Percentiles rank a stretch among this genome's conserved stretches.
Evolutionary conservation across 1,140 invertebrate species (phyloP).

Genomic region (Drosophila bifasciata): DNA sequence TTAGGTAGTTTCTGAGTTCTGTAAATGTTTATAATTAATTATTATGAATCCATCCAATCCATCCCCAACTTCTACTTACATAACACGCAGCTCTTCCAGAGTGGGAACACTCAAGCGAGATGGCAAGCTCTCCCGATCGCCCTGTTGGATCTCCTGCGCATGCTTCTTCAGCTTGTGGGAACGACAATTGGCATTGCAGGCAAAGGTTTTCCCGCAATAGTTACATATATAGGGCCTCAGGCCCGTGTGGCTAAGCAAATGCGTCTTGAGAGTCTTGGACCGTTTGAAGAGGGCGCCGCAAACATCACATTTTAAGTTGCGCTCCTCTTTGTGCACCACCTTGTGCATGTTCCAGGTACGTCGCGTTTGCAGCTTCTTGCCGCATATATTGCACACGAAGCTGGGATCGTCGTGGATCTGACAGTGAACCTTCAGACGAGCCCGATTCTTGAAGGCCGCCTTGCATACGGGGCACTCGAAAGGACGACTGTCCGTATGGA

Average conservation of each 20-base stretch:
- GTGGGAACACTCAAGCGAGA: constrained; percentile 56
- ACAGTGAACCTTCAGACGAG: constrained; percentile 68
- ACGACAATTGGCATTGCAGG: constrained; percentile 85
- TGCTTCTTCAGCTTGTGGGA: constrained; percentile 85
- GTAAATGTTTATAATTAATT: neutral
- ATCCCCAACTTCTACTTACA: constrained; percentile 32
- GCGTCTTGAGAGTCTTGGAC: constrained; percentile 84
- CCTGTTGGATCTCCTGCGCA: constrained; percentile 77
- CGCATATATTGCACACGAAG: constrained; percentile 84
- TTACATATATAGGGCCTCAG: constrained; percentile 84
- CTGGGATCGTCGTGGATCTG: constrained; percentile 84
- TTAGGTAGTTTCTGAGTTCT: constrained; percentile 63
- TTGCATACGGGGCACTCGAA: constrained; percentile 84
- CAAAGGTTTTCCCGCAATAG: constrained; percentile 84
- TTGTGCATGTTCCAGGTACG: constrained; percentile 85
- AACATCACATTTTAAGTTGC: constrained; percentile 83
- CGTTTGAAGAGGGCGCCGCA: constrained; percentile 80
- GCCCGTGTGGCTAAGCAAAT: constrained; percentile 84
- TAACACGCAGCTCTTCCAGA: constrained; percentile 54
- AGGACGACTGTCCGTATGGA: constrained; percentile 84
- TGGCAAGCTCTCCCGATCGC: constrained; percentile 18
- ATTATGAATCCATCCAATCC: neutral
- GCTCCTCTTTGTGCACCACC: constrained; percentile 84
- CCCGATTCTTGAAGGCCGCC: constrained; percentile 81
- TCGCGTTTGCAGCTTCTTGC: constrained; percentile 84